Conservation (phyloP, 2,888 invertebrate genomes). For the Drosophila mulleri region DNA sequence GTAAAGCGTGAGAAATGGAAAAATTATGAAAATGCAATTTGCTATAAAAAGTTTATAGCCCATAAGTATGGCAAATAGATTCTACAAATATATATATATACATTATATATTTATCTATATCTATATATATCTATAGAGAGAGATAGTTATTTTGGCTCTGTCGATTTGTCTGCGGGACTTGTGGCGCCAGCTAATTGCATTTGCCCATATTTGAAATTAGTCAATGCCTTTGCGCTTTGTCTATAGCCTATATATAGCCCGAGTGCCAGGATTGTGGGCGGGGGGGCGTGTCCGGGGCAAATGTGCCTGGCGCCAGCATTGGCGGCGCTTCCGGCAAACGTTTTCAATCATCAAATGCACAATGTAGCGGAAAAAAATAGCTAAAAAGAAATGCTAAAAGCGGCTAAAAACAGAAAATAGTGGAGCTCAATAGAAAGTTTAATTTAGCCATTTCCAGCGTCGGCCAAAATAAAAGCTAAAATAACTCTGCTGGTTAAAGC, state of each 20-base stretch:
- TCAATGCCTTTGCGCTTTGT: constrained; percentile 50
- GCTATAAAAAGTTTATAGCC: constrained; percentile 28
- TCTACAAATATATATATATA: not conserved
- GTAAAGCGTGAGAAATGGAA: constrained; percentile 17
- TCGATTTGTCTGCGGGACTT: constrained; percentile 34
- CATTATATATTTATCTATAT: not conserved
- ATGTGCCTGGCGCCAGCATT: constrained; percentile 18
- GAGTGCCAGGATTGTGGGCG: not conserved
- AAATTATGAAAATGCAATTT: constrained; percentile 15
- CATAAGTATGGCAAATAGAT: constrained; percentile 14
- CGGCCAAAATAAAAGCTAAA: not conserved
- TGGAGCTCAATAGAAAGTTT: not conserved
- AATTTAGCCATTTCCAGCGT: not conserved
- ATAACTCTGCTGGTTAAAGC: not conserved
- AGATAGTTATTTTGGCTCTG: constrained; percentile 17
- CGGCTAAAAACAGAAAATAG: not conserved
- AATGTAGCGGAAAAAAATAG: not conserved
- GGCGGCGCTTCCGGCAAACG: constrained; percentile 66
- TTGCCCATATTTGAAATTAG: constrained; percentile 60
- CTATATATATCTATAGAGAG: not conserved
- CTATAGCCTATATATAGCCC: constrained; percentile 25
- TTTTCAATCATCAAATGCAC: constrained; percentile 63
- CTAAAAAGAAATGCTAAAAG: constrained; percentile 33
- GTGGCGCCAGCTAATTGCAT: constrained; percentile 69
- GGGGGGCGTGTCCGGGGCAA: constrained; percentile 2